Conservation (phyloP, 2,888 invertebrate species). For the Ormyrus pomaceus region DNA sequence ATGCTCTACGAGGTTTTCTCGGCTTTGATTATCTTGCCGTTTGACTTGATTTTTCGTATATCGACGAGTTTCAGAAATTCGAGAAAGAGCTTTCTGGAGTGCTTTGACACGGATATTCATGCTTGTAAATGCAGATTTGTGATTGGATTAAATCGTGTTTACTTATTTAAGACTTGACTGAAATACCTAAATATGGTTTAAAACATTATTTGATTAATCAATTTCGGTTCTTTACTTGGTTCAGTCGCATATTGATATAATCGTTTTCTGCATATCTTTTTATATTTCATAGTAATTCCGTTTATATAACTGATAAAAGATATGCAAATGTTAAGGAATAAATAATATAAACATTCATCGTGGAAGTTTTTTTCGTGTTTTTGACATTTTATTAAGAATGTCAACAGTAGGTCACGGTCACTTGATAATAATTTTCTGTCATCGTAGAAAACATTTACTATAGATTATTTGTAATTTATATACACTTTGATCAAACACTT, state of each 20-base stretch:
- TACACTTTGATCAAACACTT: too few relatives aligned
- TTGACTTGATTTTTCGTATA: background rate
- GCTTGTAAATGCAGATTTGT: background rate
- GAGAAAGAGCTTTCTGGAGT: background rate
- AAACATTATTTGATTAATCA: too few relatives aligned
- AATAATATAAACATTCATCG: constrained; percentile 8
- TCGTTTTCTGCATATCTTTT: too few relatives aligned
- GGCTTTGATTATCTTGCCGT: constrained; percentile 2
- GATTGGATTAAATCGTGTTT: background rate
- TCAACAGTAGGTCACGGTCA: constrained; percentile 24
- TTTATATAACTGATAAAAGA: background rate
- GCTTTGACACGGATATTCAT: background rate
- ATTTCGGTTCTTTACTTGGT: too few relatives aligned
- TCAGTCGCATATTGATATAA: too few relatives aligned
- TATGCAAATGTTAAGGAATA: constrained; percentile 6
- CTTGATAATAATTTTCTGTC: background rate
- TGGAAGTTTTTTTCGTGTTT: constrained; percentile 22
- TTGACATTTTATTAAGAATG: constrained; percentile 9
- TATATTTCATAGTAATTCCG: too few relatives aligned
- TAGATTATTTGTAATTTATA: too few relatives aligned
- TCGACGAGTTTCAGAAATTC: background rate
- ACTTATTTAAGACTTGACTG: background rate
- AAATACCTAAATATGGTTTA: too few relatives aligned
- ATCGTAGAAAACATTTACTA: too few relatives aligned
- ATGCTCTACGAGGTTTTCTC: background rate